These are phyloP conservation scores for Prinia subflava DNA, from an alignment of 2,113 vertebrate genomes.

Conservation along the genomic window DNA sequence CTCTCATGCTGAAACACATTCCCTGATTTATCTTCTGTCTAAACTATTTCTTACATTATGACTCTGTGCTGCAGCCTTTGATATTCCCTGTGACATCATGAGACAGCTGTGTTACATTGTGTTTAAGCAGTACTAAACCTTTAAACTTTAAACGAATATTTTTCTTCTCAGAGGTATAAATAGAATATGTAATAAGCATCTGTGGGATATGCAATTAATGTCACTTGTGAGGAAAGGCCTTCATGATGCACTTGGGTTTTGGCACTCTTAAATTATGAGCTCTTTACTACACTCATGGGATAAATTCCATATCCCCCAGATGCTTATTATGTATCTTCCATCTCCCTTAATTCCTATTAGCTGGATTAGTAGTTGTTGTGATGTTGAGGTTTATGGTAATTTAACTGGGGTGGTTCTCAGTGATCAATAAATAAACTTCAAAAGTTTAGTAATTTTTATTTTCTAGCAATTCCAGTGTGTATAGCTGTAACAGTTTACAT, in stretches of 20 bases:
- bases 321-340: slow-evolving; percentile 69
- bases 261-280: slow-evolving; percentile 70
- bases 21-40: slow-evolving; percentile 43
- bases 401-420: slow-evolving; percentile 64
- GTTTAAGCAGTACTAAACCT: slow-evolving; percentile 71
- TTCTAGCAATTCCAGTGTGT: slow-evolving; percentile 31
- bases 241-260: slow-evolving; percentile 73
- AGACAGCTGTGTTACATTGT: slow-evolving; percentile 66
- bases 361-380: slow-evolving; percentile 70
- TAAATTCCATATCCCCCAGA: slow-evolving; percentile 69
- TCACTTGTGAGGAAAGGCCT: slow-evolving; percentile 73
- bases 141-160: slow-evolving; percentile 69
- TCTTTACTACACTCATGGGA: slow-evolving; percentile 68
- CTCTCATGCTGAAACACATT: background rate
- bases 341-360: slow-evolving; percentile 73
- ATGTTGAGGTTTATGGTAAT: slow-evolving; percentile 68
- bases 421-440: slow-evolving; percentile 72
- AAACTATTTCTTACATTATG: slow-evolving; percentile 23
- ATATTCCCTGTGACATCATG: slow-evolving; percentile 59
- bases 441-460: slow-evolving; percentile 60
- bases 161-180: slow-evolving; percentile 71
- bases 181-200: slow-evolving; percentile 74
- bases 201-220: slow-evolving; percentile 72
- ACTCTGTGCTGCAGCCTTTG: slow-evolving; percentile 52
- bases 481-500: background rate